Evolutionary conservation across 2,113 vertebrate species (phyloP).

Genomic region (Chaetodon auriga): DNA sequence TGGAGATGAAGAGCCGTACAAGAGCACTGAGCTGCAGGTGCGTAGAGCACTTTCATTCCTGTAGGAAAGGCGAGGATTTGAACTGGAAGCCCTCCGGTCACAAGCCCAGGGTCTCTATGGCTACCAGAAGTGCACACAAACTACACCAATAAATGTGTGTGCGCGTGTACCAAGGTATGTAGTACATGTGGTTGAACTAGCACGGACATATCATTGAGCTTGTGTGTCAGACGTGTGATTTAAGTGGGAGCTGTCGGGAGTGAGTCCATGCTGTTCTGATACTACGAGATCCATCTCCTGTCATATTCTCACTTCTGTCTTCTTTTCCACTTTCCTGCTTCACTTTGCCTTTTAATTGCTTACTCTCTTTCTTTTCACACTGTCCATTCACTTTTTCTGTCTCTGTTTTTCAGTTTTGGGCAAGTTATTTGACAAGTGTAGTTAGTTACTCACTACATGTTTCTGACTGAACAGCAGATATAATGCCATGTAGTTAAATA

Average conservation of each 20-base stretch:
- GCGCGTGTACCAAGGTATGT: background rate
- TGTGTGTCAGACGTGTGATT: constrained; percentile 29
- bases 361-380: background rate
- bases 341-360: background rate
- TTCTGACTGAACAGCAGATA: background rate
- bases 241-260: constrained; percentile 33
- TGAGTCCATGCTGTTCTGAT: constrained; percentile 10
- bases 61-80: constrained; percentile 23
- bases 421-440: background rate
- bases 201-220: constrained; percentile 19
- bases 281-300: background rate
- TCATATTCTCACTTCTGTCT: background rate
- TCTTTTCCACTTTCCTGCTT: background rate
- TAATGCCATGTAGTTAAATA: background rate
- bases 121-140: constrained; percentile 7
- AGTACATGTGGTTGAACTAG: constrained; percentile 29
- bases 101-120: constrained; percentile 26
- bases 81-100: constrained; percentile 29
- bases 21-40: constrained; percentile 38
- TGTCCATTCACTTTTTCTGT: constrained; percentile 2
- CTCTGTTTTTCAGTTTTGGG: background rate
- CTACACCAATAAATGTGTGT: constrained; percentile 6
- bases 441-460: background rate
- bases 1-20: constrained; percentile 26
- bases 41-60: constrained; percentile 30